Base-by-base conservation (phyloP, 1,140 invertebrate genomes). In the Solenopsis fugax region DNA sequence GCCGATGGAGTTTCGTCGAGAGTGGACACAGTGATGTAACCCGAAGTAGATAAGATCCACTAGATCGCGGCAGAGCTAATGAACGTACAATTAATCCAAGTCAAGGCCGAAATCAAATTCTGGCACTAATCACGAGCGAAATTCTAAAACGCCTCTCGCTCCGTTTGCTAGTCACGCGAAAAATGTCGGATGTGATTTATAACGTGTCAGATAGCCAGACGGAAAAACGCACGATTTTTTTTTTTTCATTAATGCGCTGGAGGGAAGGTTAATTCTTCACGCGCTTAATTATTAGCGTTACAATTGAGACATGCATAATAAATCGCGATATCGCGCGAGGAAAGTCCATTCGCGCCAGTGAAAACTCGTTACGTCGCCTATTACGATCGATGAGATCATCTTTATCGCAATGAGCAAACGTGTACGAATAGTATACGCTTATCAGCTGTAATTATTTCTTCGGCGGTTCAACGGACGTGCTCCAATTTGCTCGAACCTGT, bases 1-100 rank as follows among this genome's bases (percentile, higher is more conserved):
- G 41, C 12, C 89, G 86, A 90, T 90, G 88, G 88, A 90, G 60
- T 78, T 77, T 87, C 80, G 86, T 87, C 56, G 60, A 75, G 80
- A 86, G 75, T 60, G 87, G 81, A 67, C 65, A 56, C 45, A 41
- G 45, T 89, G 88, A 90, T 54, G 85, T 87, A 89, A 89, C 58
- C 0, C 18, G 2, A 1, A 1, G 50, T 37, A 67, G 81, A 85
- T 76, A 87, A 77, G 86, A 77, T 50, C 52, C 54, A 10, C 13
- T 41, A 62, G 71, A 67, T 48, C 85, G 64, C 18, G 4, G 34
- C 7, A 21, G 21, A 9, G 18, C 56, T 64, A 24, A 82, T 34
- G 45, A 60, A 62, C 41, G 24, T 78, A 77, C 37, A 64, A 64
- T 85, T 78, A 48, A 6, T n/a, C 52, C 13, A 9, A 24, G 52